These are phyloP conservation scores for Maniola hyperantus DNA, from an alignment of 2,888 invertebrate species.

Conservation along the genomic window DNA sequence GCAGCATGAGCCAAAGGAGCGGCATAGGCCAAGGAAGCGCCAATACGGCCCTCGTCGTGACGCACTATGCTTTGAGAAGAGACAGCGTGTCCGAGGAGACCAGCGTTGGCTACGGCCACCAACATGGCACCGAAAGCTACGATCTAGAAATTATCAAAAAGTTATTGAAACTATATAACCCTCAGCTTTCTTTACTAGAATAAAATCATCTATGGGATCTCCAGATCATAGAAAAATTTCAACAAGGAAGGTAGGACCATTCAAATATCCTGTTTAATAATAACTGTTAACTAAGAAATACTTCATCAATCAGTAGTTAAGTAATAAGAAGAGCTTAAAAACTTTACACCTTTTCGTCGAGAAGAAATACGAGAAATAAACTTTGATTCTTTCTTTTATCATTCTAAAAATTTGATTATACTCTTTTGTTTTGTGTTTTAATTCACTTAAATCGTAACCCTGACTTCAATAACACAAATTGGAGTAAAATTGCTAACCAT, in stretches of 20 bases:
- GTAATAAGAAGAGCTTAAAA: no score
- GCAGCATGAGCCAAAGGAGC: constrained; percentile 22
- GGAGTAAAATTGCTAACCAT: constrained; percentile 4
- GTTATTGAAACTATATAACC: neutral
- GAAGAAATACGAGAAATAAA: neutral
- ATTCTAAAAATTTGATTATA: neutral
- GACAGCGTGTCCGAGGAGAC: constrained; percentile 56
- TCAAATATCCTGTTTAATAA: no score
- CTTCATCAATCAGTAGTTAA: no score
- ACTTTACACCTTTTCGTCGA: neutral
- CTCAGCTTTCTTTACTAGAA: no score
- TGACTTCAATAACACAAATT: constrained; percentile 13
- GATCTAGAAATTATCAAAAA: constrained; percentile 40
- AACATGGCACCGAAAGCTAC: constrained; percentile 49
- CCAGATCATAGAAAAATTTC: no score
- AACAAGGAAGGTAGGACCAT: no score
- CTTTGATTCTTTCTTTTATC: neutral
- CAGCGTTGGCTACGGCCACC: constrained; percentile 65
- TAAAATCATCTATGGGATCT: no score
- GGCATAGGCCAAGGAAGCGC: constrained; percentile 28
- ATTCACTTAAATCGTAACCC: constrained; percentile 3
- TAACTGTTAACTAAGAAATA: no score
- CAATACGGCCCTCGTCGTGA: constrained; percentile 52
- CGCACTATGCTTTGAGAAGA: constrained; percentile 60
- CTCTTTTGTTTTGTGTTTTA: no score